These are phyloP conservation scores for Helarctos malayanus DNA, from an alignment of 2,797 vertebrate genomes.

Conservation along the genomic window DNA sequence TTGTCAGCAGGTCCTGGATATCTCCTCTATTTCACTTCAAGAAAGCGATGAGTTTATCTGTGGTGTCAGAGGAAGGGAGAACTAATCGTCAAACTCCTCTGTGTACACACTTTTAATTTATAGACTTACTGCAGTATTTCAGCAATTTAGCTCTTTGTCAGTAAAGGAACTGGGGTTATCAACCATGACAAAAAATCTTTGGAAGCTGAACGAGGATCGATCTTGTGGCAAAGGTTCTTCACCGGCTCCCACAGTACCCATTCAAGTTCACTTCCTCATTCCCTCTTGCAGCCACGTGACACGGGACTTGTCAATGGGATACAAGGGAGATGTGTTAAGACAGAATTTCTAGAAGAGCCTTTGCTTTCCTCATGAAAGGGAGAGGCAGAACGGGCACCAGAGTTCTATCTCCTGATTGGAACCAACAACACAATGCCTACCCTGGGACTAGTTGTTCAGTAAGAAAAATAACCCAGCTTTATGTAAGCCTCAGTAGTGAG, in stretches of 20 bases:
- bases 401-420: not conserved
- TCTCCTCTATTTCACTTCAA: not conserved
- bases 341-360: not conserved
- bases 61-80: not conserved
- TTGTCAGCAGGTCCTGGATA: not conserved
- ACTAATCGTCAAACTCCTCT: not conserved
- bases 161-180: not conserved
- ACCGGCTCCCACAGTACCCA: not conserved
- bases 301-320: not conserved
- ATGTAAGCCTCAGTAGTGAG: not conserved
- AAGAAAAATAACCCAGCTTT: not conserved
- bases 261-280: not conserved
- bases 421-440: not conserved
- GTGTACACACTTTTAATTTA: not conserved
- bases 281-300: not conserved
- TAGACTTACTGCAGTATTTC: not conserved
- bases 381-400: not conserved
- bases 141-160: not conserved
- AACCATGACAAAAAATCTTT: not conserved
- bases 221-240: not conserved
- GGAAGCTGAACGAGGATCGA: not conserved
- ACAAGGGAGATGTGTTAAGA: not conserved
- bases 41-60: not conserved
- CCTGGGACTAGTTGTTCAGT: not conserved
- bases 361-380: not conserved